Conservation (phyloP, 2,113 vertebrate genomes). For the Zapus hudsonius region DNA sequence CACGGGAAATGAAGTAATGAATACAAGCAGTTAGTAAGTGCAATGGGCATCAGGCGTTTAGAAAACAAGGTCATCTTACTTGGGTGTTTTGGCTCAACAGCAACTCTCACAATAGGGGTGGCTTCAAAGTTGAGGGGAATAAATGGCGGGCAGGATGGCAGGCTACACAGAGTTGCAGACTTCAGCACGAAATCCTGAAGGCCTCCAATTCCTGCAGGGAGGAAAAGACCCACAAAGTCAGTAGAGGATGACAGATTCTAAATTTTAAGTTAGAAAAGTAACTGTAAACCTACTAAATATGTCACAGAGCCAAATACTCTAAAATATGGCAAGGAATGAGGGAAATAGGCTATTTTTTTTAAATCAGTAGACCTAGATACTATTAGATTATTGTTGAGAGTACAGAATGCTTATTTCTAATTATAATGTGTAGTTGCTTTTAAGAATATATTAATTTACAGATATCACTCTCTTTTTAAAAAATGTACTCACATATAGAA, state of each 20-base stretch:
- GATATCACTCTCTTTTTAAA: not conserved
- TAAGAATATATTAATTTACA: conserved; percentile 4
- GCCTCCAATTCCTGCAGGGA: conserved; percentile 92
- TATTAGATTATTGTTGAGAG: not conserved
- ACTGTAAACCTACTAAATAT: accelerated
- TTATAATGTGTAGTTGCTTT: not conserved
- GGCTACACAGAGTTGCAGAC: conserved; percentile 93
- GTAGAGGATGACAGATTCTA: not conserved
- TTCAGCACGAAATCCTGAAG: conserved; percentile 95
- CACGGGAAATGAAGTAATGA: not conserved
- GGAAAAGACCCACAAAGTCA: not conserved
- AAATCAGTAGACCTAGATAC: not conserved
- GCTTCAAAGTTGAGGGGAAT: conserved; percentile 95
- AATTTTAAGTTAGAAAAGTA: not conserved
- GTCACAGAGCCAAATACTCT: not conserved
- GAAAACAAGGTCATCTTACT: conserved; percentile 86
- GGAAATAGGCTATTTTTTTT: not conserved
- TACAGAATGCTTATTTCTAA: not conserved
- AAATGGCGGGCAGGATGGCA: conserved; percentile 93
- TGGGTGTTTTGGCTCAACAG: conserved; percentile 95
- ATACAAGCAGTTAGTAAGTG: not conserved
- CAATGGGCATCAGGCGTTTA: not conserved
- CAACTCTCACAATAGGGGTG: conserved; percentile 95
- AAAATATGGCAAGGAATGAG: not conserved
- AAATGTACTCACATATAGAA: not conserved